These are phyloP conservation scores for Oconnorella tubifera DNA, from an alignment of 2,888 invertebrate species.

Conservation along the genomic window DNA sequence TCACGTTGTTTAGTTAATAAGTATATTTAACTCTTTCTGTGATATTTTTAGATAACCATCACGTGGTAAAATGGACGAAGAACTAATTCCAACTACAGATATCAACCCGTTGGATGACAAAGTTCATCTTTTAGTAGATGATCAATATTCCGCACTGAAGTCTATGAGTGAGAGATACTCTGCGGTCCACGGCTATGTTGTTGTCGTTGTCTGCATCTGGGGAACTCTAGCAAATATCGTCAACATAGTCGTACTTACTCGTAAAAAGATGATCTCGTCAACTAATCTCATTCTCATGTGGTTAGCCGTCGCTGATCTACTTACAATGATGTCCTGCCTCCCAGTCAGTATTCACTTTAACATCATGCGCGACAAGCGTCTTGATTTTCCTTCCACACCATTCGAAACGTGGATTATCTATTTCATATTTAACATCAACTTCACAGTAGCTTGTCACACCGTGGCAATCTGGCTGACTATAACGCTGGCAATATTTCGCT, in stretches of 20 bases:
- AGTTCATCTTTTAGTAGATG: too few species aligned
- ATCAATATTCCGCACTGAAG: constrained; percentile 30
- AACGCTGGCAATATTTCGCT: constrained; percentile 87
- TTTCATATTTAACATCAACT: constrained; percentile 75
- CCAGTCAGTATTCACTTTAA: constrained; percentile 76
- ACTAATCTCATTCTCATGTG: constrained; percentile 84
- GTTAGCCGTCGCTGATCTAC: constrained; percentile 78
- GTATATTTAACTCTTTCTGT: too few species aligned
- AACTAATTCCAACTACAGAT: too few species aligned
- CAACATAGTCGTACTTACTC: constrained; percentile 84
- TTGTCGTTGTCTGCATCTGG: constrained; percentile 80
- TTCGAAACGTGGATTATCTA: constrained; percentile 56
- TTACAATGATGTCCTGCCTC: constrained; percentile 86
- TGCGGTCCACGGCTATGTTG: constrained; percentile 75
- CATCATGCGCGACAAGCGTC: constrained; percentile 42
- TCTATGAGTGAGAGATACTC: constrained; percentile 42
- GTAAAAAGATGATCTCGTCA: constrained; percentile 81
- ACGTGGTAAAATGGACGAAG: too few species aligned
- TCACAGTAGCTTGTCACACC: constrained; percentile 83
- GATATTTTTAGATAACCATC: too few species aligned
- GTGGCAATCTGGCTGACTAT: constrained; percentile 72
- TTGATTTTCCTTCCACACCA: constrained; percentile 41
- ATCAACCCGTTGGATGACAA: too few species aligned
- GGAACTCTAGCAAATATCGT: constrained; percentile 85
- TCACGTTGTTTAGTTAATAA: too few species aligned